A percentile compares a stretch with the other conserved stretches of the same genome.
phyloP scores from a whole-genome alignment of 2,113 vertebrate species.

The Ciconia stormi region DNA sequence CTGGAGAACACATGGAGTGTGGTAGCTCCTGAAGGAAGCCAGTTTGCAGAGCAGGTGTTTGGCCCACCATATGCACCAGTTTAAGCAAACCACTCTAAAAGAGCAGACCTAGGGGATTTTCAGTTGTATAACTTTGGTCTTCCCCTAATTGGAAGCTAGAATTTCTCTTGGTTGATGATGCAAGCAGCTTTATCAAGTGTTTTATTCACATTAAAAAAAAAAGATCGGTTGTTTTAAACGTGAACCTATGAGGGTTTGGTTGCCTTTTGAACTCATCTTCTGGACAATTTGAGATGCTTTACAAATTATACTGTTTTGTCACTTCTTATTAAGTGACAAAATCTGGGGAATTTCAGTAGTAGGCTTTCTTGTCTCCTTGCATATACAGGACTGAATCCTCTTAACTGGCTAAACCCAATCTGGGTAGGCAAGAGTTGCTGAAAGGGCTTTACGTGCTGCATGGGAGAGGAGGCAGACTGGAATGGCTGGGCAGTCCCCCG shows the following conservation, averaged over 20 bases:
- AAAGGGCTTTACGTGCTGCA: accelerated
- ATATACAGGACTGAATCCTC: neutral
- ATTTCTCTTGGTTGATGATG: neutral
- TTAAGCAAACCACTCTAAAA: neutral
- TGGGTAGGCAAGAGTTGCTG: neutral
- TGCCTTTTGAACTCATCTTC: neutral
- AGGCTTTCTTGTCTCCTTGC: neutral
- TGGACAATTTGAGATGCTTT: neutral
- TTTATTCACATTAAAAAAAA: neutral
- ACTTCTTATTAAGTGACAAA: neutral
- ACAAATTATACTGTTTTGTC: neutral
- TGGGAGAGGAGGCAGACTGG: neutral
- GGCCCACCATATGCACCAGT: neutral
- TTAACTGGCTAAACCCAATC: neutral
- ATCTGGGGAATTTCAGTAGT: neutral
- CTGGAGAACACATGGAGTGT: neutral
- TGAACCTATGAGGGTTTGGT: neutral
- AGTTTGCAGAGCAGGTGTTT: neutral
- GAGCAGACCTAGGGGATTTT: neutral
- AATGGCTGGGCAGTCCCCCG: neutral
- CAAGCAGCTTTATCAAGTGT: neutral
- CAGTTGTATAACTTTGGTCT: neutral
- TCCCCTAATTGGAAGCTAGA: neutral
- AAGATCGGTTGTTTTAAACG: neutral
- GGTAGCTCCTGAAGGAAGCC: neutral